Evolutionary conservation across 2,888 invertebrate genomes (phyloP), one percentile per base, ranked within the genome.

Genomic region (Ashinkailepas kermadecensis): DNA sequence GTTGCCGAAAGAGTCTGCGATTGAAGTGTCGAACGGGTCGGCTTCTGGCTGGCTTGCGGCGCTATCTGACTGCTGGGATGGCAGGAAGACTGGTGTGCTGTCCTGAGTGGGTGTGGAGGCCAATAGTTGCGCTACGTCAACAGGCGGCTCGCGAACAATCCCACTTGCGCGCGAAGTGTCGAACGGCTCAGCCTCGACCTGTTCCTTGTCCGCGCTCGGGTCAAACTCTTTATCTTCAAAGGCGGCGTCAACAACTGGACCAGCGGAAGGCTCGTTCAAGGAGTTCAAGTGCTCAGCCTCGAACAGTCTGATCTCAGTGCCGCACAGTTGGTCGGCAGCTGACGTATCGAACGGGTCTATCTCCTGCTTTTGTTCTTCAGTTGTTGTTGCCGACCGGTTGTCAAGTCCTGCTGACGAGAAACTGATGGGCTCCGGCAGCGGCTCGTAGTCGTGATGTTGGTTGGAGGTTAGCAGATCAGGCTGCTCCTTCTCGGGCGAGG

Each of bases 271-370:
- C 3, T 15, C 25, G 10, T 58, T 23, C 0, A 13, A 79, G 6
- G 57, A 58, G 23, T n/a, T 90, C 1, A 95, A 89, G 21, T 95
- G 87, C 87, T 95, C 94, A 86, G 92, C 91, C 87, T 94, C 95
- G 78, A 95, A 88, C 85, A 93, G 91, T 86, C 94, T 94, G 6
- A 95, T 87, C 88, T 95, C 95, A 11, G 92, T 91, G 87, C 91
- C 92, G 78, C 94, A 94, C 0, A 93, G 90, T 81, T 90, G 90
- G 85, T 92, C 91, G 2, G 94, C 91, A 64, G 91, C 90, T 0
- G 95, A 94, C 0, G 95, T 95, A 86, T 95, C 95, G 85, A 84
- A 84, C 23, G 83, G 83, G 80, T 83, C 83, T n/a, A 83, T 78
- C 23, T 83, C 84, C 23, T 82, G 80, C 23, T 81, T 62, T 54